These are phyloP conservation scores for Caenorhabditis sp. DNA, from an alignment of 2,888 invertebrate species.

Conservation along the genomic window DNA sequence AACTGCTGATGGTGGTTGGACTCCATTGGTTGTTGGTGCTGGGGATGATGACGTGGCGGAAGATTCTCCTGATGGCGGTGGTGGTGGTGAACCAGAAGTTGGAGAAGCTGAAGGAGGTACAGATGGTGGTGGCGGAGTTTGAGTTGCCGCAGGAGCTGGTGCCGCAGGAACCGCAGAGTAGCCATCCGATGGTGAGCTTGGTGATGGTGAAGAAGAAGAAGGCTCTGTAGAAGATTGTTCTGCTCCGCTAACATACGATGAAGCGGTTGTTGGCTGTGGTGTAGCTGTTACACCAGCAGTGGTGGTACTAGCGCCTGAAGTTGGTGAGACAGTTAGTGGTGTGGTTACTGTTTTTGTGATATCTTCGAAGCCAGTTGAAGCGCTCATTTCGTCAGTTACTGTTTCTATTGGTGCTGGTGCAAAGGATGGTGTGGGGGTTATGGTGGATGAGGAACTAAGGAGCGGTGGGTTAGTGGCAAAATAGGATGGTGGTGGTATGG, in stretches of 20 bases:
- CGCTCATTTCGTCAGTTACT: background rate
- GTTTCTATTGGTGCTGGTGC: background rate
- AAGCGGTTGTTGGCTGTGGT: background rate
- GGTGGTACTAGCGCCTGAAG: too few relatives aligned
- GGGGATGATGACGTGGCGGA: too few relatives aligned
- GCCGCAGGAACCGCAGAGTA: too few relatives aligned
- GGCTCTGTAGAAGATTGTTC: too few relatives aligned
- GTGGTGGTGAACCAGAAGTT: too few relatives aligned
- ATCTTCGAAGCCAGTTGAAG: background rate
- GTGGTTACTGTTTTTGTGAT: background rate
- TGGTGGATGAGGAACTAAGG: background rate
- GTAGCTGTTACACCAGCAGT: background rate
- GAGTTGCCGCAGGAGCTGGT: too few relatives aligned
- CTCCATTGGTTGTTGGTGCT: too few relatives aligned
- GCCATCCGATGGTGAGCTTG: background rate
- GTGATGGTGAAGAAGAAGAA: background rate
- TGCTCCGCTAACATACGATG: background rate
- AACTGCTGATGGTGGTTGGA: too few relatives aligned
- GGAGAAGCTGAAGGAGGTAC: background rate
- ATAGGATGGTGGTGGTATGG: slow-evolving; percentile 5
- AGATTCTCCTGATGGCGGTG: too few relatives aligned
- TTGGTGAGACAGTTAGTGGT: background rate
- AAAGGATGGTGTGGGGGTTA: too few relatives aligned
- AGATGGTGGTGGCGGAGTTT: background rate
- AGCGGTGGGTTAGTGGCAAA: background rate